Evolutionary conservation across 2,113 vertebrate species (phyloP).

Genomic region (Urocynchramus pylzowi): DNA sequence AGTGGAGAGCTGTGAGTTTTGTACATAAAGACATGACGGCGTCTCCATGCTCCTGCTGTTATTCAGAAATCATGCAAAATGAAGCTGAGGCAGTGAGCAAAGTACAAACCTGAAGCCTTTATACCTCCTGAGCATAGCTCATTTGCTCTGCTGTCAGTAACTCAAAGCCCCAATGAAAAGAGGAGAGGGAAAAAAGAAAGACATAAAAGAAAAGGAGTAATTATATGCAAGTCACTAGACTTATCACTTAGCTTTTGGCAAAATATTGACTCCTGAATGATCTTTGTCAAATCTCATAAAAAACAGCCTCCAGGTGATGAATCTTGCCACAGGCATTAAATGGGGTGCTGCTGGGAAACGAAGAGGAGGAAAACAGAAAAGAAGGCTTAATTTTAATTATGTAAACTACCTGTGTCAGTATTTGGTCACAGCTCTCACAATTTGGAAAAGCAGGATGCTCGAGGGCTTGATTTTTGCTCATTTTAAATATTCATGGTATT

Average conservation of each 20-base stretch:
- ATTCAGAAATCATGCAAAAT: slow-evolving; percentile 54
- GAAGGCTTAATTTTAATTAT: slow-evolving; percentile 16
- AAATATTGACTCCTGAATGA: slow-evolving; percentile 59
- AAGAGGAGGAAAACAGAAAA: neutral
- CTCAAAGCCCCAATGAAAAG: slow-evolving; percentile 35
- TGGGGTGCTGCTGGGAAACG: neutral
- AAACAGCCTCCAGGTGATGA: slow-evolving; percentile 34
- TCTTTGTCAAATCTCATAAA: slow-evolving; percentile 60
- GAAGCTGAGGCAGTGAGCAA: slow-evolving; percentile 32
- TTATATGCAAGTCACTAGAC: slow-evolving; percentile 38
- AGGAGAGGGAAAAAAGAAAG: neutral
- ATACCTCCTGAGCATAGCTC: slow-evolving; percentile 38
- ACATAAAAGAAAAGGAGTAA: slow-evolving; percentile 30
- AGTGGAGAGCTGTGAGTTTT: neutral
- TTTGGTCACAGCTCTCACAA: neutral
- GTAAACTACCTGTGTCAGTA: neutral
- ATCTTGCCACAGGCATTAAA: slow-evolving; percentile 36
- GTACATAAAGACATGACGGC: neutral
- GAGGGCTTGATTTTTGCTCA: neutral
- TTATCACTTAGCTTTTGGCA: slow-evolving; percentile 60
- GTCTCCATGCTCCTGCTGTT: slow-evolving; percentile 5
- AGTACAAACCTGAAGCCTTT: neutral
- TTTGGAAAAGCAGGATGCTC: neutral
- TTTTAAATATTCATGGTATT: slow-evolving; percentile 33
- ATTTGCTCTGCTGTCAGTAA: slow-evolving; percentile 64